Evolutionary conservation across 2,797 vertebrate species (phyloP).

Genomic region (Diglossa cyanea): DNA sequence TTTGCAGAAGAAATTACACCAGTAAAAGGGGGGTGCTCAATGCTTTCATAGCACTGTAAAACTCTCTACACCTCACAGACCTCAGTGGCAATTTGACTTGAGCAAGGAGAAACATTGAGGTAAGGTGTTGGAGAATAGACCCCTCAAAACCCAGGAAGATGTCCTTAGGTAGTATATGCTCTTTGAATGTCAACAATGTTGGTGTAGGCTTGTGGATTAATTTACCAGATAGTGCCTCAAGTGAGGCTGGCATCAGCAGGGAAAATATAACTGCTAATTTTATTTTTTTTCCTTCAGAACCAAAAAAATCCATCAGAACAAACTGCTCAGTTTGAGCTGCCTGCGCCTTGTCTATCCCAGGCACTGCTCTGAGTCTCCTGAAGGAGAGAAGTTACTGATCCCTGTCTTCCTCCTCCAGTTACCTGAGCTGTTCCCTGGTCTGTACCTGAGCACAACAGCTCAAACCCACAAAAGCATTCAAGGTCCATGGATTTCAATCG

Average conservation of each 20-base stretch:
- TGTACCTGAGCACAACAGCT: background rate
- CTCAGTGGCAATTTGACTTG: background rate
- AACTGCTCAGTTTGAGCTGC: background rate
- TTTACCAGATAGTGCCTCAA: background rate
- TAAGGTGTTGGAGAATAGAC: background rate
- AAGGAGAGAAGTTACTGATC: background rate
- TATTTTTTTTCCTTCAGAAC: background rate
- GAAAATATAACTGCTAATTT: background rate
- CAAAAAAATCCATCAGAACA: background rate
- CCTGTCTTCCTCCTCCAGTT: background rate
- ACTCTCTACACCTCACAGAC: background rate
- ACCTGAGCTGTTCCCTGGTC: background rate
- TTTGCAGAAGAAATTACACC: background rate
- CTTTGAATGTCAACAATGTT: background rate
- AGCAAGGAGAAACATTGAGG: background rate
- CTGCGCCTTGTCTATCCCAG: background rate
- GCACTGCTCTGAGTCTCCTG: background rate
- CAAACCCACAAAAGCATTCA: background rate
- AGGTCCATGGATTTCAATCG: rapidly evolving
- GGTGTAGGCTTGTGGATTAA: background rate
- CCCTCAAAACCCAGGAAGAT: background rate
- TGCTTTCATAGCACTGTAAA: background rate
- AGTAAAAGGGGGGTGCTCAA: background rate
- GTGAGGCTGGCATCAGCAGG: background rate
- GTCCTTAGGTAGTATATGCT: background rate